These are phyloP conservation scores for Maconellicoccus hirsutus DNA, from an alignment of 1,140 invertebrate genomes.

Conservation along the genomic window DNA sequence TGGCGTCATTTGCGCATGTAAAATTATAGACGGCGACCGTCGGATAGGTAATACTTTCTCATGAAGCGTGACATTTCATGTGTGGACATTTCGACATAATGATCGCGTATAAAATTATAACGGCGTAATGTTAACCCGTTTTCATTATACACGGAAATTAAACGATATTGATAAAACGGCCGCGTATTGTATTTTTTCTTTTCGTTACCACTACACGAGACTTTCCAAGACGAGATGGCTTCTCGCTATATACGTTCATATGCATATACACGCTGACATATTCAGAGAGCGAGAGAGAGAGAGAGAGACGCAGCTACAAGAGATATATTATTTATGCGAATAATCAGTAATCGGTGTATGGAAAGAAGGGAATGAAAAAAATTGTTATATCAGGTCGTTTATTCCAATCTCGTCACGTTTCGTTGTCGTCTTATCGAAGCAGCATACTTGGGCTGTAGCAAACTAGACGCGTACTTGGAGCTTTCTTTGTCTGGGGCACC, in stretches of 20 bases:
- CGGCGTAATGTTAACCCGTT: neutral
- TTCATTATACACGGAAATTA: slow-evolving; percentile 1
- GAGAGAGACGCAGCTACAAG: neutral
- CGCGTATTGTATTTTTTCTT: neutral
- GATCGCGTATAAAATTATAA: neutral
- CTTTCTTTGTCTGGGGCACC: neutral
- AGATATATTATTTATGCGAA: slow-evolving; percentile 15
- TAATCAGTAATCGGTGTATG: neutral
- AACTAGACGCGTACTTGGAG: too few species aligned
- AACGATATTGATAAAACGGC: neutral
- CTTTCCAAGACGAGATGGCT: neutral
- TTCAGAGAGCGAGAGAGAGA: too few species aligned
- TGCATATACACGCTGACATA: neutral
- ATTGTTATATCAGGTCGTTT: slow-evolving; percentile 15
- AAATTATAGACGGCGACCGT: too few species aligned
- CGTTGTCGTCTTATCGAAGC: neutral
- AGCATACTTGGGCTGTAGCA: too few species aligned
- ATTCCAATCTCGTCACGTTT: slow-evolving; percentile 18
- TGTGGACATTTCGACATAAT: too few species aligned
- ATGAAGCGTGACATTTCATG: too few species aligned
- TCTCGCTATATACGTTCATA: slow-evolving; percentile 9
- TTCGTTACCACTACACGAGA: too few species aligned
- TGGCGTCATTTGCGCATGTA: too few species aligned
- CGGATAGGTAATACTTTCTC: too few species aligned
- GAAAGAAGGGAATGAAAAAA: neutral